Evolutionary conservation across 2,113 vertebrate genomes (phyloP).

Genomic region (Pristiophorus japonicus): DNA sequence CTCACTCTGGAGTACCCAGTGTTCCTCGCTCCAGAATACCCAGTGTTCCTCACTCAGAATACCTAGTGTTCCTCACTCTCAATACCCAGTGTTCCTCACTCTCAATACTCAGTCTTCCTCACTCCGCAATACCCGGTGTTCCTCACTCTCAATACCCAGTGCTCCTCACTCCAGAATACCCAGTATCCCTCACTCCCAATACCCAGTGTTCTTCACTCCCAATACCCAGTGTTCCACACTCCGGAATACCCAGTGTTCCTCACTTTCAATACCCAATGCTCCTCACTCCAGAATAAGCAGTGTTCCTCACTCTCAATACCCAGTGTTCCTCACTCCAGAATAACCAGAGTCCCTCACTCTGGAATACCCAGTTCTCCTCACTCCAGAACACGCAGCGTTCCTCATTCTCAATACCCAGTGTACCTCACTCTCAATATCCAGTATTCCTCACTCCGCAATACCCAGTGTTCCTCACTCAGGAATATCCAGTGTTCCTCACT

Average conservation of each 20-base stretch:
- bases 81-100: not conserved
- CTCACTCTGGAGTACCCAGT: too few relatives aligned
- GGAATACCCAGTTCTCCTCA: not conserved
- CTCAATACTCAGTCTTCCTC: not conserved
- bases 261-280: not conserved
- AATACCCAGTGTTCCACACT: too few relatives aligned
- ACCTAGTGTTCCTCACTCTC: not conserved
- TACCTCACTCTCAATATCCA: not conserved
- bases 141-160: too few relatives aligned
- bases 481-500: not conserved
- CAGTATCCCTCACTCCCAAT: too few relatives aligned
- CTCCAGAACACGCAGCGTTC: not conserved
- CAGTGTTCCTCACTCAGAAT: not conserved
- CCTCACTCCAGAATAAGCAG: not conserved
- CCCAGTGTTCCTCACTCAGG: too few relatives aligned
- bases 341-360: not conserved
- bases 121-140: too few relatives aligned
- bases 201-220: too few relatives aligned
- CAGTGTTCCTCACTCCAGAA: too few relatives aligned
- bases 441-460: not conserved
- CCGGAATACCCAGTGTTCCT: not conserved
- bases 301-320: not conserved
- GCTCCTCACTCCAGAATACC: too few relatives aligned
- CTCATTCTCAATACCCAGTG: not conserved
- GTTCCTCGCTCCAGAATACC: not conserved